Evolutionary conservation across 2,797 vertebrate species (phyloP), one percentile per base, ranked within the genome.

Genomic region (Steatocranus sp.): DNA sequence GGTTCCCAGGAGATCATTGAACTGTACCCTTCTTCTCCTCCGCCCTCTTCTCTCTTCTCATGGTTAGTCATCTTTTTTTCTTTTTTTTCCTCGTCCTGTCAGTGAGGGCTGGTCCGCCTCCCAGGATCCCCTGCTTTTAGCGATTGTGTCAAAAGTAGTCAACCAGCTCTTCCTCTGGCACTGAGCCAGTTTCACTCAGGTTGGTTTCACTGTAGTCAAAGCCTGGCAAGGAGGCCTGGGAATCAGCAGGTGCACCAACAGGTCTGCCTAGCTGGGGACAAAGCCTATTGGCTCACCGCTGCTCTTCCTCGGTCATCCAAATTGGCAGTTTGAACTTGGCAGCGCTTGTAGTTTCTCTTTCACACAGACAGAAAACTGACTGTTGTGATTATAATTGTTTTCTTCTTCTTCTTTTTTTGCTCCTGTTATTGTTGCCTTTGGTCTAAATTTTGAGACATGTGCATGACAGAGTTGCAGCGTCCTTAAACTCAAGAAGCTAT

Each of bases 171-270:
- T 94, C 94, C 81, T 87, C 90, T 96, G 96, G 96, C 94, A 23
- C 43, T 0, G 23, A 1, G 94, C 96, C 96, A 96, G 96, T 96
- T 96, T 97, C 95, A 89, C 94, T 94, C 91, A 88, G 3, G 76
- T 63, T 46, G 85, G 96, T 96, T 96, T 97, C 95, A 92, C 88
- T 95, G 88, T 91, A 93, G 92, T 90, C 85, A 83, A 83, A 91
- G 81, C 49, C 88, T 94, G 94, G 93, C 94, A 95, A 82, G 38
- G 20, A 88, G 76, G 86, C 92, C 87, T 94, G 95, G 93, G 93
- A 96, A 94, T 92, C 93, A 93, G 88, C 94, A 96, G 95, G 94
- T 95, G 93, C 88, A 92, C 92, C 43, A 76, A 93, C 90, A 91
- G 91, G 93, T 95, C 89, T 17, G 89, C 88, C 93, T 78, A 80